Conservation (phyloP, 2,888 invertebrate species). For the Xestia ashworthii region DNA sequence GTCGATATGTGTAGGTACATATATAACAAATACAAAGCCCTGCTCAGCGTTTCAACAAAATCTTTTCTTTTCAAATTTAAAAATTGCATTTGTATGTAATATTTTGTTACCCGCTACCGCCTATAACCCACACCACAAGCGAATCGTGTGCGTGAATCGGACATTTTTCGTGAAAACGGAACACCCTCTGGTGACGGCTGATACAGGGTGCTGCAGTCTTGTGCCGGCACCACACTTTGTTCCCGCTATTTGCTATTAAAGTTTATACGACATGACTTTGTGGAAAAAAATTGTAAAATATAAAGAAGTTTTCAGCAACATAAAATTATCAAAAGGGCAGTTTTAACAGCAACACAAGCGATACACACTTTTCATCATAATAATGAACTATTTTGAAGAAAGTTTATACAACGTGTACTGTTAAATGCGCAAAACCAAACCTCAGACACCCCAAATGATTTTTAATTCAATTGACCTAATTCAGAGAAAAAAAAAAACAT, state of each 20-base stretch:
- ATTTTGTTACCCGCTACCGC: conserved; percentile 41
- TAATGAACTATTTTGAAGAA: no score
- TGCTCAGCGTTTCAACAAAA: neutral
- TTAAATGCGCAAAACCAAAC: no score
- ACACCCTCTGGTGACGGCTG: conserved; percentile 69
- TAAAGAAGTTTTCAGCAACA: neutral
- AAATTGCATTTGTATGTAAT: neutral
- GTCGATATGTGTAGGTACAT: no score
- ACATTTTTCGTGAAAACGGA: conserved; percentile 75
- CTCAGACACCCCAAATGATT: no score
- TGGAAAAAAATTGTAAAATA: neutral
- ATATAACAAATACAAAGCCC: no score
- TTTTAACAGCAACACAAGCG: neutral
- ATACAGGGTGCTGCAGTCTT: conserved; percentile 70
- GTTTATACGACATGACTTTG: neutral
- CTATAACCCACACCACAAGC: conserved; percentile 21
- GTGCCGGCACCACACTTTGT: conserved; percentile 25
- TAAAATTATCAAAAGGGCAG: neutral
- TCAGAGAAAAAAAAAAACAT: no score
- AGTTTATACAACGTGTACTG: no score
- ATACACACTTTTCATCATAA: no score
- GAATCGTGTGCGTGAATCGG: conserved; percentile 71
- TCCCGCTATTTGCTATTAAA: neutral
- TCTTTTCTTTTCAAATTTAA: neutral
- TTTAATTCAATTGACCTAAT: no score